phyloP scores from a whole-genome alignment of 2,888 invertebrate species.

The Anthoptus insignis region DNA sequence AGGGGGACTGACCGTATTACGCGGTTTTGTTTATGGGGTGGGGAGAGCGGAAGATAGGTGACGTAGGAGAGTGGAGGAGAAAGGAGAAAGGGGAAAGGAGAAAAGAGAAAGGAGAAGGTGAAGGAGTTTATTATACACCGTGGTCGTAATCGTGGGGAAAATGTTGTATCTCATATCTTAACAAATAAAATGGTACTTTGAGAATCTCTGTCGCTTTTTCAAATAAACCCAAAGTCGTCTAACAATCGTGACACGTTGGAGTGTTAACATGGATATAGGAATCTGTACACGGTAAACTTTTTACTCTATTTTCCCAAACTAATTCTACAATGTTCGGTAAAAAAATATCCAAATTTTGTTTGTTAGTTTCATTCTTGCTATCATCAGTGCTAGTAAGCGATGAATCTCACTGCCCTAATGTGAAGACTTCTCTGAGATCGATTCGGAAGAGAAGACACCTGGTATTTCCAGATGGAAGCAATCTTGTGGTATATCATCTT shows the following conservation, averaged over 20 bases:
- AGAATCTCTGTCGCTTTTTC: neutral
- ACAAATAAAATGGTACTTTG: too few species aligned
- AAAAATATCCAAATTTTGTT: neutral
- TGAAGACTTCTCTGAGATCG: constrained; percentile 60
- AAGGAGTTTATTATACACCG: too few species aligned
- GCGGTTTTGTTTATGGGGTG: too few species aligned
- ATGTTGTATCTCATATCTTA: too few species aligned
- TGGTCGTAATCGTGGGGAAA: too few species aligned
- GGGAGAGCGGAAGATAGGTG: too few species aligned
- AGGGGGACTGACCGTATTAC: too few species aligned
- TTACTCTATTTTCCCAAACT: neutral
- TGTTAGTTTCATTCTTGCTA: constrained; percentile 21
- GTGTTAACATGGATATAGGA: neutral
- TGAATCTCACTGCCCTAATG: constrained; percentile 65
- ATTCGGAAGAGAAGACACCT: constrained; percentile 71
- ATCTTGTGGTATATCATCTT: constrained; percentile 72
- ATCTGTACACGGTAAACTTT: neutral
- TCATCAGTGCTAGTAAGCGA: constrained; percentile 48
- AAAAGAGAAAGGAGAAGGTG: too few species aligned
- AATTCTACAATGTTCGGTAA: neutral
- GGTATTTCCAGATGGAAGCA: constrained; percentile 69
- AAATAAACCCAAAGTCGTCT: neutral
- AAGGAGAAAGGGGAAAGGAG: too few species aligned
- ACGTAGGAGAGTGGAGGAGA: too few species aligned
- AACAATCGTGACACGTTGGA: neutral